Conservation (phyloP, 2,113 vertebrate genomes). For the Apus apus region DNA sequence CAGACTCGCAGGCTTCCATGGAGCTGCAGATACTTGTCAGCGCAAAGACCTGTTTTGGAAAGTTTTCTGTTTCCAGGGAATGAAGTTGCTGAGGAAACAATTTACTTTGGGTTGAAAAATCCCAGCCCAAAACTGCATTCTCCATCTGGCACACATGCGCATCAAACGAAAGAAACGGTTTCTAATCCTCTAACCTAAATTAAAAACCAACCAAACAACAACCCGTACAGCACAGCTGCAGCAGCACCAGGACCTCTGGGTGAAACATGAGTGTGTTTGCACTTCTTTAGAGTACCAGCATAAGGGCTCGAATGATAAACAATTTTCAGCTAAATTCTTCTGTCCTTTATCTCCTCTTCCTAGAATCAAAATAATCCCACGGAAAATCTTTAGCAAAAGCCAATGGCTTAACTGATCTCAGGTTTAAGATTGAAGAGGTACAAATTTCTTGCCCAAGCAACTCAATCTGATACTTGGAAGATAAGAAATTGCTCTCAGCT, state of each 20-base stretch:
- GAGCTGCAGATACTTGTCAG: background rate
- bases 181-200: background rate
- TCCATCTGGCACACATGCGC: background rate
- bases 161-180: background rate
- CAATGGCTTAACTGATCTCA: background rate
- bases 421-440: background rate
- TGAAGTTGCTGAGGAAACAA: constrained; percentile 43
- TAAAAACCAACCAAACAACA: background rate
- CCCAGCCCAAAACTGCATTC: background rate
- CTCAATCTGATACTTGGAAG: background rate
- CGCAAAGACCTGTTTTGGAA: background rate
- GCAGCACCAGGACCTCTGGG: background rate
- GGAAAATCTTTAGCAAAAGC: background rate
- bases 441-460: background rate
- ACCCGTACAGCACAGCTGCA: fast-evolving
- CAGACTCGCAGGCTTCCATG: background rate
- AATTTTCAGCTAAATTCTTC: background rate
- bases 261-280: background rate
- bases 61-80: constrained; percentile 5
- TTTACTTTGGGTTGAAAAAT: constrained; percentile 41
- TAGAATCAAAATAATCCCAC: background rate
- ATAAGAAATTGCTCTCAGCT: background rate
- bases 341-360: background rate
- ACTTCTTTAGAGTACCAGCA: background rate
- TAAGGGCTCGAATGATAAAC: background rate